A percentile compares a stretch with the other conserved stretches of the same genome.
Evolutionary conservation across 2,797 vertebrate genomes (phyloP).

Genomic region (Lagorchestes hirsutus): DNA sequence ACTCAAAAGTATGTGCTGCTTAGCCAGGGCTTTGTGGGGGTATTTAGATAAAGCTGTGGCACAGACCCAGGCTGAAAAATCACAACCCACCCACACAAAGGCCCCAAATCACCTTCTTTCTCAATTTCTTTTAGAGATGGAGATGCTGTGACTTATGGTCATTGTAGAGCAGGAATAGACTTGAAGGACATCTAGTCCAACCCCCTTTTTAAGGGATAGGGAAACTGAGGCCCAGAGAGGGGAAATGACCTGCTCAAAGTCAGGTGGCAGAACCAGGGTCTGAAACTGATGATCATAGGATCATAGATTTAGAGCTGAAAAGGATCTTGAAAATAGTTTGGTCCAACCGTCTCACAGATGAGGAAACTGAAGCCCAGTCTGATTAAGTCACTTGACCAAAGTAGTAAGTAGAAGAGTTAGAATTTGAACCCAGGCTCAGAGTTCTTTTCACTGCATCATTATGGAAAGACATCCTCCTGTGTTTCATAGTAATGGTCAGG

Average conservation of each 20-base stretch:
- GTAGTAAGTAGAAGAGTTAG: neutral
- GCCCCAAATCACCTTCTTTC: neutral
- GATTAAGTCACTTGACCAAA: neutral
- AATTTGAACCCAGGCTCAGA: neutral
- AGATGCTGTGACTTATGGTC: neutral
- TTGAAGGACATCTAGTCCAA: neutral
- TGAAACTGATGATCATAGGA: neutral
- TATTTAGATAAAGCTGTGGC: slow-evolving; percentile 78
- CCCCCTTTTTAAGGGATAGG: neutral
- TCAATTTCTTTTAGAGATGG: neutral
- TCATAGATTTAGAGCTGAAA: neutral
- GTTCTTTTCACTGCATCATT: neutral
- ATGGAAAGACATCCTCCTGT: neutral
- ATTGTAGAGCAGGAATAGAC: neutral
- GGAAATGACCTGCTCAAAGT: neutral
- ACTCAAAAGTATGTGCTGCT: slow-evolving; percentile 80
- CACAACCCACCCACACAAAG: slow-evolving; percentile 22
- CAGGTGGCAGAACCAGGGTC: neutral
- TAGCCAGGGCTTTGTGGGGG: slow-evolving; percentile 80
- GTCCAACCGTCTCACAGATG: neutral
- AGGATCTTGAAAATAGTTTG: neutral
- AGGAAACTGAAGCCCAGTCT: neutral
- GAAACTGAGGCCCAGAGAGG: neutral
- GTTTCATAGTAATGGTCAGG: neutral
- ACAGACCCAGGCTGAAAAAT: slow-evolving; percentile 36